These are phyloP conservation scores for Lamprologus ornatipinnis DNA, from an alignment of 2,113 vertebrate genomes.

Conservation along the genomic window DNA sequence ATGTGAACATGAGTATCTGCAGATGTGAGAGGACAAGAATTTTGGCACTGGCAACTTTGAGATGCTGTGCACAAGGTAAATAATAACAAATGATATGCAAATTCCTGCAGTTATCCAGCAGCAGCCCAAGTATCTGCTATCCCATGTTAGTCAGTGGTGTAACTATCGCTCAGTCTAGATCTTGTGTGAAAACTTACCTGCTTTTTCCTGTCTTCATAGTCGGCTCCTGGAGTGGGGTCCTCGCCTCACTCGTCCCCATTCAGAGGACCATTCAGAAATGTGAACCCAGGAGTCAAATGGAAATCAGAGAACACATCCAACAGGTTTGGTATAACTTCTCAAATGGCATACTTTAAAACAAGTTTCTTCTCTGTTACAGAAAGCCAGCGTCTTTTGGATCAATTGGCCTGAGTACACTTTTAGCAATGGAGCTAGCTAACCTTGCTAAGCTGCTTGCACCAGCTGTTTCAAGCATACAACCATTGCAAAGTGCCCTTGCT, in stretches of 20 bases:
- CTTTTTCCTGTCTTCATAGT: not conserved
- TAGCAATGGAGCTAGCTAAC: not conserved
- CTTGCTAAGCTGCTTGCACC: not conserved
- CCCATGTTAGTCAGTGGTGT: not conserved
- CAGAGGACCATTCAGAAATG: not conserved
- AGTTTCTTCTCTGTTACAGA: not conserved
- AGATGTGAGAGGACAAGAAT: not conserved
- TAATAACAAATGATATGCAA: not conserved
- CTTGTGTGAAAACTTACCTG: not conserved
- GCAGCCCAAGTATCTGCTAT: not conserved
- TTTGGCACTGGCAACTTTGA: not conserved
- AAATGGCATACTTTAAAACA: not conserved
- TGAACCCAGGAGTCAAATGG: not conserved
- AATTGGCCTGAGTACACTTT: not conserved
- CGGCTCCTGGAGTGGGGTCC: not conserved
- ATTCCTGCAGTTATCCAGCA: not conserved
- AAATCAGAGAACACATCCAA: not conserved
- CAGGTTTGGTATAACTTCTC: not conserved
- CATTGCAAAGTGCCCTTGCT: not conserved
- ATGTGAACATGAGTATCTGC: not conserved
- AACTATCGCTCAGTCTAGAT: not conserved
- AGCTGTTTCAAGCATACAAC: not conserved
- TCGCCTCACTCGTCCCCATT: fast-evolving
- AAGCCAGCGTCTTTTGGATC: not conserved
- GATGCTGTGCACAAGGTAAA: not conserved